Conservation (phyloP, 1,140 invertebrate species). For the Rhizoglyphus robini region DNA sequence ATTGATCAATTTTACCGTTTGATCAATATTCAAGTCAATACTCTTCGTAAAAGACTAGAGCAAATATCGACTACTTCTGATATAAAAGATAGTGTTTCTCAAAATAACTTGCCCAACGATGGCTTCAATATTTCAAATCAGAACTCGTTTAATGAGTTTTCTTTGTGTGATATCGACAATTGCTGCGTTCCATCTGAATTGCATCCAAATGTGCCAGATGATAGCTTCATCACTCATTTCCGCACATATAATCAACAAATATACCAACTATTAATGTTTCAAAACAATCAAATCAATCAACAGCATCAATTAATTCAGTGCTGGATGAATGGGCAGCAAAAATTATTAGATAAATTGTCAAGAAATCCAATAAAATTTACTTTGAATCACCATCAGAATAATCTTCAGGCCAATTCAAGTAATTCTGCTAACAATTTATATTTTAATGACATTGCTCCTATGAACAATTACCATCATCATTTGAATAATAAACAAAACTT, state of each 20-base stretch:
- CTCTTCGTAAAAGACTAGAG: background rate
- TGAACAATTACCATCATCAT: background rate
- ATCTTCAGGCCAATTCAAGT: background rate
- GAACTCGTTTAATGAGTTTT: no score
- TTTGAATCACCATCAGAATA: no score
- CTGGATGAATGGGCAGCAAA: constrained; percentile 5
- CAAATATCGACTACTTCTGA: background rate
- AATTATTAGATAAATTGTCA: background rate
- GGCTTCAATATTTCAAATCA: background rate
- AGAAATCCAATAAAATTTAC: background rate
- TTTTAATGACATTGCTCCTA: background rate
- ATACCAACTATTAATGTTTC: constrained; percentile 8
- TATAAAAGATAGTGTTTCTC: background rate
- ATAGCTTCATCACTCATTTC: background rate
- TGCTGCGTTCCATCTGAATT: background rate
- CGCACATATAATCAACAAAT: background rate
- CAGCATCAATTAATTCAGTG: constrained; percentile 6
- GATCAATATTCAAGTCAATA: background rate
- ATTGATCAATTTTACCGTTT: background rate
- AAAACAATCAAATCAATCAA: constrained; percentile 15
- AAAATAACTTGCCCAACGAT: background rate
- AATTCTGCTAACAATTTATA: background rate
- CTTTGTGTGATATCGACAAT: constrained; percentile 3
- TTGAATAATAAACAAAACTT: background rate
- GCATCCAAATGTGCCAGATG: background rate